Base-by-base conservation (phyloP, 2,113 vertebrate species). In the Nothocercus nigrocapillus region DNA sequence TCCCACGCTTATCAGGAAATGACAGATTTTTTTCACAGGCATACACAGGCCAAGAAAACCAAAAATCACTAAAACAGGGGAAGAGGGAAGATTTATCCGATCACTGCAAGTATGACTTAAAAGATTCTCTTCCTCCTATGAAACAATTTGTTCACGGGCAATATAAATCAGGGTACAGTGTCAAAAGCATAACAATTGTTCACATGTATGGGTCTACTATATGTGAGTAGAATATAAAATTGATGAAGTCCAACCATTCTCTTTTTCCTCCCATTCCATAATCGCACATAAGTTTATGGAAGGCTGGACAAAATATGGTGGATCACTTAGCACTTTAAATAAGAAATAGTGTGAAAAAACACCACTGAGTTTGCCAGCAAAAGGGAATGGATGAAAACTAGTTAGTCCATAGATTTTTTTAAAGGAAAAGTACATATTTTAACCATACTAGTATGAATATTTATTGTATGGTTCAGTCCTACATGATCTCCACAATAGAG, bases 1-100 rank as follows among this genome's bases (percentile, higher is more conserved):
- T 90, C 94, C 96, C 92, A 93, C 93, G 45, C 93, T 75, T 54
- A 93, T 92, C 90, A 93, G 83, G 77, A 93, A 90, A 80, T 92
- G 94, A 96, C 88, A 97, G 85, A 92, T 93, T 90, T 87, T 53
- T 94, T 94, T 95, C 90, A 95, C 81, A 94, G 64, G 24, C 69
- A 40, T 68, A 68, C 53, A 96, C 69, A 93, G 70, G 78, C 92
- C 93, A 96, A 92, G 90, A 96, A 94, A 96, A 97, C 92, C 80
- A 97, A 97, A 89, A 64, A 89, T 70, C 32, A 56, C 81, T 84
- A 76, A 84, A 94, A 87, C 25, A 86, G 68, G 30, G 21, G n/a
- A 83, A 80, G 51, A 67, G 4, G 58, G 16, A 81, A 90, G 72
- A 85, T 81, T 83, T 77, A 63, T 51, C 69, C 82, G n/a, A 79